Conservation (phyloP, 2,113 vertebrate genomes). For the Platichthys stellatus region DNA sequence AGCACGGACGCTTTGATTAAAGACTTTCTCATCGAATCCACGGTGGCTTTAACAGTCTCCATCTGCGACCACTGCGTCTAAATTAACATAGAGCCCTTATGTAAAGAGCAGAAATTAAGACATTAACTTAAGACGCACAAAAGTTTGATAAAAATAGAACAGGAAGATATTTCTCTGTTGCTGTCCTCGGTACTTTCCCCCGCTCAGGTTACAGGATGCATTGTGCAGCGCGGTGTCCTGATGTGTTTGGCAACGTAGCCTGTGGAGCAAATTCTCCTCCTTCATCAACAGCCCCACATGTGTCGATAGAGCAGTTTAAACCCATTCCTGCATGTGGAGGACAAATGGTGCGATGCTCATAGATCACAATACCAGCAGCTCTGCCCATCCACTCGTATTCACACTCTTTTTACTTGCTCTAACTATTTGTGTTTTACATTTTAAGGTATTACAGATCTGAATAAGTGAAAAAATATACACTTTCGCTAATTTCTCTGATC, state of each 20-base stretch:
- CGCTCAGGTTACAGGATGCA: background rate
- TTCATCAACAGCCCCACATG: constrained; percentile 10
- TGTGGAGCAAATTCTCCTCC: background rate
- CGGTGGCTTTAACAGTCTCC: constrained; percentile 17
- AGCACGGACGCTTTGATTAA: constrained; percentile 61
- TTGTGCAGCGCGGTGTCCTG: background rate
- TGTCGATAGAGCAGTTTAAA: constrained; percentile 9
- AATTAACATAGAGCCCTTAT: constrained; percentile 5
- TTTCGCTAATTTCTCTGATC: background rate
- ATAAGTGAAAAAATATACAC: background rate
- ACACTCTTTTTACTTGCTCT: background rate
- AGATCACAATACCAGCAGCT: constrained; percentile 32
- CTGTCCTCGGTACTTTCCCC: background rate
- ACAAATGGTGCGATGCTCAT: constrained; percentile 21
- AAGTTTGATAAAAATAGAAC: background rate
- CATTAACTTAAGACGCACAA: background rate
- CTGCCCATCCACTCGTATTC: background rate
- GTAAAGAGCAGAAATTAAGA: background rate
- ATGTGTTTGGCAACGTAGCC: background rate
- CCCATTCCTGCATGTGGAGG: constrained; percentile 14
- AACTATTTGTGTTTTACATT: background rate
- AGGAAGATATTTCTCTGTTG: background rate
- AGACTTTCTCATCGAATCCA: constrained; percentile 55
- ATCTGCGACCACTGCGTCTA: background rate
- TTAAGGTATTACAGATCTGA: background rate